phyloP scores from a whole-genome alignment of 2,797 vertebrate genomes.

The Ctenopoma kingsleyae region DNA sequence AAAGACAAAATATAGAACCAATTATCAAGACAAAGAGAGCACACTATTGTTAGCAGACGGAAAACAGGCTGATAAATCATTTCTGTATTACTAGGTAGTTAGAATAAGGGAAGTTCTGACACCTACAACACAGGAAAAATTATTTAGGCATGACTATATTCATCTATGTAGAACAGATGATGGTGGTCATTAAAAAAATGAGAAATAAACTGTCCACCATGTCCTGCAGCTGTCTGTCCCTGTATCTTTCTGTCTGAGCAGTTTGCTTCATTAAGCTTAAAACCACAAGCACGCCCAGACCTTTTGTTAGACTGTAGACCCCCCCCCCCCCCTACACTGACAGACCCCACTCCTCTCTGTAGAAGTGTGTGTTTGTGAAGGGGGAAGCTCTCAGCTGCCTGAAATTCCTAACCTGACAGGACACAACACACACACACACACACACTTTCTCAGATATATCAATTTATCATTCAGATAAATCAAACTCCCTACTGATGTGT shows the following conservation, averaged over 20 bases:
- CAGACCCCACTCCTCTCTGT: constrained; percentile 8
- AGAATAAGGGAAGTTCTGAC: background rate
- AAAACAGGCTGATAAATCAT: background rate
- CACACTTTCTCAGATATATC: background rate
- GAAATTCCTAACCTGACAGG: constrained; percentile 71
- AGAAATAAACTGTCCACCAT: background rate
- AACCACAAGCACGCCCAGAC: constrained; percentile 44
- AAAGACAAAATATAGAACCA: too few species aligned
- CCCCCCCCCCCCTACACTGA: constrained; percentile 48
- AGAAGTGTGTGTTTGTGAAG: constrained; percentile 13
- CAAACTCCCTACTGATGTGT: background rate
- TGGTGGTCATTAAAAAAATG: background rate
- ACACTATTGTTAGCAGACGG: background rate
- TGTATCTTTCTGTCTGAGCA: constrained; percentile 3
- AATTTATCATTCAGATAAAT: too few species aligned
- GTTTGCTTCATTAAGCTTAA: constrained; percentile 54
- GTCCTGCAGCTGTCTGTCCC: constrained; percentile 35
- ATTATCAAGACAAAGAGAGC: background rate
- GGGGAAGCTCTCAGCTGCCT: constrained; percentile 63
- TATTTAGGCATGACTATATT: background rate
- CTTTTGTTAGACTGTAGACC: constrained; percentile 59
- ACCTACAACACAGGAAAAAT: background rate
- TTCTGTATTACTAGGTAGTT: background rate
- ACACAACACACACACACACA: background rate
- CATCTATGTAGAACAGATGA: background rate